Conservation (phyloP, 2,797 vertebrate species). For the Semaprochilodus insignis region DNA sequence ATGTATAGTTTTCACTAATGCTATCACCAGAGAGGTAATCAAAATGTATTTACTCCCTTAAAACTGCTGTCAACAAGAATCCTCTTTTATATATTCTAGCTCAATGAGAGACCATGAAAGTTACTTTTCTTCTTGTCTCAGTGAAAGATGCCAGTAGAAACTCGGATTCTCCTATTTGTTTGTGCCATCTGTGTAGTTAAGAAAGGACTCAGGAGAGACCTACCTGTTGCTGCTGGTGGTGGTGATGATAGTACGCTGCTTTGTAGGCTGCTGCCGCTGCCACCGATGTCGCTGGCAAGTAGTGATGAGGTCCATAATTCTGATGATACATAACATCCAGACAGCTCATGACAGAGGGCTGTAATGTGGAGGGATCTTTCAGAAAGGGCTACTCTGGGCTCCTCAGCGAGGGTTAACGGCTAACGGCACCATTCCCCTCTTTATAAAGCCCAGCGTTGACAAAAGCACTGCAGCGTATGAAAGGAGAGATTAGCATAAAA, state of each 20-base stretch:
- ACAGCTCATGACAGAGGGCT: slow-evolving; percentile 90
- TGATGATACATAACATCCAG: slow-evolving; percentile 96
- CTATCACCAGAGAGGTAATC: no score
- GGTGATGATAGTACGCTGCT: slow-evolving; percentile 81
- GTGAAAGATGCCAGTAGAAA: background rate
- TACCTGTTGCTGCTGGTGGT: slow-evolving; percentile 85
- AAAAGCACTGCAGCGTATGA: slow-evolving; percentile 76
- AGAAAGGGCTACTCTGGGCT: slow-evolving; percentile 50
- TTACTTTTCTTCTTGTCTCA: background rate
- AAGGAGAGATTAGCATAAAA: slow-evolving; percentile 76
- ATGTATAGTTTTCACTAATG: no score
- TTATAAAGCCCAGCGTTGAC: slow-evolving; percentile 81
- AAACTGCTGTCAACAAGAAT: no score
- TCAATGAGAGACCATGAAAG: background rate
- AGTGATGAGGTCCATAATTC: slow-evolving; percentile 89
- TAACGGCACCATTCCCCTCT: slow-evolving; percentile 67
- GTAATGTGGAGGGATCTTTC: slow-evolving; percentile 53
- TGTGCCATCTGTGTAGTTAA: background rate
- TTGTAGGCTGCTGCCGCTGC: slow-evolving; percentile 81
- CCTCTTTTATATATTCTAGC: no score
- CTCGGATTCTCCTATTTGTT: background rate
- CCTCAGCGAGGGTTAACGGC: slow-evolving; percentile 71
- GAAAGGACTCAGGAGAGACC: slow-evolving; percentile 56
- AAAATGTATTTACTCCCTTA: background rate
- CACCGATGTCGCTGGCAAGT: slow-evolving; percentile 72